phyloP scores from a whole-genome alignment of 2,888 invertebrate species.

The Caenorhabditis sinica region DNA sequence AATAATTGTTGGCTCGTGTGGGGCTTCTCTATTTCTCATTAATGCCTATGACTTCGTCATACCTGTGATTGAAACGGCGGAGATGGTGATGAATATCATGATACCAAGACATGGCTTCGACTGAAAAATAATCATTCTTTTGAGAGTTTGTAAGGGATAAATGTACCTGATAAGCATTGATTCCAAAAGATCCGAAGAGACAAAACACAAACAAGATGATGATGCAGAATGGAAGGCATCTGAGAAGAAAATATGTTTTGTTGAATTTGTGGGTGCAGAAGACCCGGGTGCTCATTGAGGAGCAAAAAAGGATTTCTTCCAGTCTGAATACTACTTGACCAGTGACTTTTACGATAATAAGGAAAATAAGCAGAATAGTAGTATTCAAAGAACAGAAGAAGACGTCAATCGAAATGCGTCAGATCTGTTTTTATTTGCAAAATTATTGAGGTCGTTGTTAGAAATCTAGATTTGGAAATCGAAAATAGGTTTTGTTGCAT shows the following conservation, averaged over 20 bases:
- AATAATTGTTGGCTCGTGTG: constrained; percentile 27
- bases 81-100: constrained; percentile 64
- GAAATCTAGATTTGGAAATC: background rate
- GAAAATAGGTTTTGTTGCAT: too few species aligned
- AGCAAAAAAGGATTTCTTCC: constrained; percentile 38
- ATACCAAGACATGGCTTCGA: constrained; percentile 66
- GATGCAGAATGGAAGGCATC: constrained; percentile 68
- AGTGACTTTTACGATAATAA: constrained; percentile 17
- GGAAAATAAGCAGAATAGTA: background rate
- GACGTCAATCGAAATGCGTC: constrained; percentile 22
- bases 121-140: constrained; percentile 48
- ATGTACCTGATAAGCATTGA: constrained; percentile 77
- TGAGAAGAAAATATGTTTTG: constrained; percentile 9
- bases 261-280: constrained; percentile 32
- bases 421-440: background rate
- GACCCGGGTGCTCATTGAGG: constrained; percentile 45
- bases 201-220: constrained; percentile 70
- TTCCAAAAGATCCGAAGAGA: constrained; percentile 69
- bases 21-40: constrained; percentile 32
- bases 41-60: constrained; percentile 12
- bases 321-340: constrained; percentile 4
- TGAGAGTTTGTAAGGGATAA: background rate
- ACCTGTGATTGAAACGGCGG: constrained; percentile 62
- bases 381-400: constrained; percentile 15
- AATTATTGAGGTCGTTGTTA: background rate